Evolutionary conservation across 2,113 vertebrate genomes (phyloP).

Genomic region (Megaceryle maxima): DNA sequence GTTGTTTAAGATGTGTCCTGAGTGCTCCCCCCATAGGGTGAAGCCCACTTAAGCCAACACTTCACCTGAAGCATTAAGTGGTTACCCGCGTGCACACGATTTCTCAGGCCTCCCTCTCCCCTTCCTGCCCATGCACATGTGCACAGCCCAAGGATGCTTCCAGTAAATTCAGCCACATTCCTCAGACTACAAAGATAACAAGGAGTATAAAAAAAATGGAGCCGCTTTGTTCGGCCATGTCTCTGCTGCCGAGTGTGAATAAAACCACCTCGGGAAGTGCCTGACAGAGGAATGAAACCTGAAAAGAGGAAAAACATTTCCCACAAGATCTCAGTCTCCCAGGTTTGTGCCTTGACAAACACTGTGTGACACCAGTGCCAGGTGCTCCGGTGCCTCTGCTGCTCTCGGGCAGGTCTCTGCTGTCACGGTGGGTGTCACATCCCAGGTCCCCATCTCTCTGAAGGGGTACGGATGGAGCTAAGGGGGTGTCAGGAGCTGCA

Average conservation of each 20-base stretch:
- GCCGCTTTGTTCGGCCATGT: conserved; percentile 23
- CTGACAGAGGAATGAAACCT: neutral
- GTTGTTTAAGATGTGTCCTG: neutral
- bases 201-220: neutral
- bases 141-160: neutral
- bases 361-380: fast-evolving
- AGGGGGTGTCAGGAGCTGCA: neutral
- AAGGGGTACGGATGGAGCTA: neutral
- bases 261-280: neutral
- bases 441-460: neutral
- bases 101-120: neutral
- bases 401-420: neutral
- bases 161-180: neutral
- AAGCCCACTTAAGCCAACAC: neutral
- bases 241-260: conserved; percentile 1
- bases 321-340: neutral
- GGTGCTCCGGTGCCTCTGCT: neutral
- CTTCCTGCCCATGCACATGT: neutral
- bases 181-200: conserved; percentile 10
- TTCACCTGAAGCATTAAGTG: neutral
- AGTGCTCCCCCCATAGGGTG: neutral
- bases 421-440: fast-evolving
- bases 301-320: neutral
- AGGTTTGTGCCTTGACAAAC: neutral
- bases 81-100: neutral